Evolutionary conservation across 2,888 invertebrate species (phyloP).

Genomic region (Craniophora ligustri): DNA sequence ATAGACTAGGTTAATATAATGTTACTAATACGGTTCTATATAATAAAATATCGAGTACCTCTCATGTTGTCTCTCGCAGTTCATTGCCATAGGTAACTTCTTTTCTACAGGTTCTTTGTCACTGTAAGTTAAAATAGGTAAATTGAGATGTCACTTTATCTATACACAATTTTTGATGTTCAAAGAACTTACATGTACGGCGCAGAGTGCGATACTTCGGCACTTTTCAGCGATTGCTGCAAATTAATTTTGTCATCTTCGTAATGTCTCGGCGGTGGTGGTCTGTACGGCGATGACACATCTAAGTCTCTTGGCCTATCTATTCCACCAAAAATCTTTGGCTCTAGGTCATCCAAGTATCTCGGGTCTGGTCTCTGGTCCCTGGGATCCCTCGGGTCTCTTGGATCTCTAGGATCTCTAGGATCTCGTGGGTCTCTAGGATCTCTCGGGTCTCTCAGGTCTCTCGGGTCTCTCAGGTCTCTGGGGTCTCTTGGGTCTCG

Average conservation of each 20-base stretch:
- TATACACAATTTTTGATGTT: neutral
- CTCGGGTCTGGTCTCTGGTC: constrained; percentile 45
- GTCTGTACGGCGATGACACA: constrained; percentile 56
- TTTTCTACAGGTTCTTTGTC: constrained; percentile 73
- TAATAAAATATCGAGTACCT: constrained; percentile 67
- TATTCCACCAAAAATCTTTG: constrained; percentile 61
- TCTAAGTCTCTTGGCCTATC: constrained; percentile 68
- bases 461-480: constrained; percentile 31
- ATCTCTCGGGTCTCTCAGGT: no score
- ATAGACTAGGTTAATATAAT: neutral
- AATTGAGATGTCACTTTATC: constrained; percentile 5
- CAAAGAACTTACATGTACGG: constrained; percentile 55
- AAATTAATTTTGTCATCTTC: constrained; percentile 68
- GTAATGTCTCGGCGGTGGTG: constrained; percentile 54
- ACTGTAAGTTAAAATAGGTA: constrained; percentile 58
- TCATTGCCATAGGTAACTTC: constrained; percentile 67
- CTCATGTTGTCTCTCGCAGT: constrained; percentile 80
- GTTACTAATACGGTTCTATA: neutral
- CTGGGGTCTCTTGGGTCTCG: constrained; percentile 47
- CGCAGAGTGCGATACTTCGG: constrained; percentile 63
- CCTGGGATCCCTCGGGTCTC: neutral
- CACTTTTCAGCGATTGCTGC: constrained; percentile 63
- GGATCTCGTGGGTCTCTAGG: neutral
- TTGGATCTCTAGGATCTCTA: neutral
- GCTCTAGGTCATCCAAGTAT: constrained; percentile 70